These are phyloP conservation scores for Panonychus citri DNA, from an alignment of 1,140 invertebrate genomes.

Conservation along the genomic window DNA sequence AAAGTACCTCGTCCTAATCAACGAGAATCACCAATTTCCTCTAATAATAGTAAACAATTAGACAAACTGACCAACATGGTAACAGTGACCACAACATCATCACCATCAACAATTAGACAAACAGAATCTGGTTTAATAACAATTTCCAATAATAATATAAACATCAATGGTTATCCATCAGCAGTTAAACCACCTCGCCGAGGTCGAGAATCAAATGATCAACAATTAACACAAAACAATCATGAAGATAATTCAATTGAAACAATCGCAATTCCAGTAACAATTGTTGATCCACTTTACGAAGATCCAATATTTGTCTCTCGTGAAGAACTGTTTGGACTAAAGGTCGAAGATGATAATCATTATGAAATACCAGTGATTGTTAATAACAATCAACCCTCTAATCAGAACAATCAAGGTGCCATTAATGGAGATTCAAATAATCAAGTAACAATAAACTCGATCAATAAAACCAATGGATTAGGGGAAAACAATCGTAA, in stretches of 20 bases:
- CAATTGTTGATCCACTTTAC: neutral
- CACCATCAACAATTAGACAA: too few species aligned
- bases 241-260: too few species aligned
- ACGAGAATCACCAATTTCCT: neutral
- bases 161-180: neutral
- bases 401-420: neutral
- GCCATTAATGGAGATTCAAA: neutral
- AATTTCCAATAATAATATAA: neutral
- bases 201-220: neutral
- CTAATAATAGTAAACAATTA: too few species aligned
- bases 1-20: neutral
- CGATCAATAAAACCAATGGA: neutral
- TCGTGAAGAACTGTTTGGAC: conserved; percentile 2
- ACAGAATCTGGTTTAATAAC: too few species aligned
- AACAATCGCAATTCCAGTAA: too few species aligned
- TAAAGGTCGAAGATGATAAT: neutral
- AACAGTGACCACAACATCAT: too few species aligned
- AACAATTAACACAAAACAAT: neutral
- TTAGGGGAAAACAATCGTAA: neutral
- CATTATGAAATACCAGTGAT: neutral
- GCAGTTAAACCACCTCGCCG: neutral
- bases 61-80: too few species aligned
- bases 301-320: conserved; percentile 5
- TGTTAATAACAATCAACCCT: neutral
- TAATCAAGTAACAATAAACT: too few species aligned